Base-by-base conservation (phyloP, 2,888 invertebrate genomes). In the Himalopsyche anomala region DNA sequence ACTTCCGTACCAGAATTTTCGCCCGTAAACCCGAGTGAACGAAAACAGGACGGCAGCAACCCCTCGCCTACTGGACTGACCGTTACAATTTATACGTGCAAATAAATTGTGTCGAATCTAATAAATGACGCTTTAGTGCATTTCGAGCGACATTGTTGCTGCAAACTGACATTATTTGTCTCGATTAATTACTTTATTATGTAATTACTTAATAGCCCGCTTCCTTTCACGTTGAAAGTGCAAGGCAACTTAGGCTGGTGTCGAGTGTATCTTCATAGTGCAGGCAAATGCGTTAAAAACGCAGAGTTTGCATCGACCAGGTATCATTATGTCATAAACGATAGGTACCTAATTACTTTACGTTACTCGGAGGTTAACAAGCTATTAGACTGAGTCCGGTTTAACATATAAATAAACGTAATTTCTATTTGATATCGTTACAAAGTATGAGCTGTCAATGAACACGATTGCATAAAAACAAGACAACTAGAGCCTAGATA, bases 151-250 rank as follows among this genome's bases (percentile, higher is more conserved):
- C 84, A 84, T 62, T 62, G 62, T 62, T 62, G 62, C 62, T 3
- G 62, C 51, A 51, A 51, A 51, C 51, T 51, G 15, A 4, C 51
- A 15, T 15, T 19, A 19, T 81, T 81, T 85, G 85, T 81, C 81
- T 28, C 81, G 62, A 85, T 85, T 85, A 85, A 85, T 85, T 81
- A 81, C 85, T 85, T 85, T 85, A 85, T 85, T 85, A 81, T 51
- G 81, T 85, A 85, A 85, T 85, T 81, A 55, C 81, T 11, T 85
- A 85, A 85, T 85, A n/a, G 81, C 19, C 62, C 15, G 81, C 56
- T 85, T 85, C 85, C 85, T 85, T 42, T 84, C 56, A 9, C 55
- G 84, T 54, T 80, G 54, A 38, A 45, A 19, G 62, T 28, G 62
- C 62, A 28, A 62, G 45, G 45, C 82, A 62, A 38, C 38, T 56